Percentiles rank a stretch among this genome's conserved stretches.
Evolutionary conservation across 2,888 invertebrate genomes (phyloP).

Genomic region (Hyppa rectilinea): DNA sequence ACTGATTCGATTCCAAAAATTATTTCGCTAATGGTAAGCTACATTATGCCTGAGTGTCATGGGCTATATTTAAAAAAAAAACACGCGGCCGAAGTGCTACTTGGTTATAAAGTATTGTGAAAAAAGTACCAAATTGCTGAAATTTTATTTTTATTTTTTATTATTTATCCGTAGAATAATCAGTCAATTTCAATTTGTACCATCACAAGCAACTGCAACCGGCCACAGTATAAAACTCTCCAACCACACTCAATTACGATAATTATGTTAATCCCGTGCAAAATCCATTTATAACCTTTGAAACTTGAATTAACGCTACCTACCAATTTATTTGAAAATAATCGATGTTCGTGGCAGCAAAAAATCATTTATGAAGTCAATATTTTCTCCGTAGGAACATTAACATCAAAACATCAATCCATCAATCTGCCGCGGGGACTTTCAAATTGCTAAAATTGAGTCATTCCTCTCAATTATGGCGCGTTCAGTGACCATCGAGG

Average conservation of each 20-base stretch:
- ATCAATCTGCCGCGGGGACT: constrained; percentile 74
- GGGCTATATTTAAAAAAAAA: no score
- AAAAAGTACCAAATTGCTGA: no score
- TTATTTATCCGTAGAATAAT: constrained; percentile 17
- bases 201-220: constrained; percentile 11
- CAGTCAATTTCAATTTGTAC: constrained; percentile 40
- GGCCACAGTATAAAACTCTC: constrained; percentile 35
- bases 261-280: constrained; percentile 62
- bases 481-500: constrained; percentile 63
- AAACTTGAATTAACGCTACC: constrained; percentile 67
- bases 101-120: not conserved
- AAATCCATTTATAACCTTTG: constrained; percentile 66
- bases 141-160: no score
- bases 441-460: constrained; percentile 77
- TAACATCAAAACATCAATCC: constrained; percentile 73
- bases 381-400: constrained; percentile 64
- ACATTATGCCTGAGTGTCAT: no score
- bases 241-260: constrained; percentile 41
- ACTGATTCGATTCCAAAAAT: no score
- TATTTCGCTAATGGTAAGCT: no score
- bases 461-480: constrained; percentile 74
- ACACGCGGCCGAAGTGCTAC: no score
- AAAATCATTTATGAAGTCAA: constrained; percentile 68
- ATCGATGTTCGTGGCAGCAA: constrained; percentile 63
- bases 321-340: constrained; percentile 68